phyloP scores from a whole-genome alignment of 2,888 invertebrate species.

The Byasa hedistus region DNA sequence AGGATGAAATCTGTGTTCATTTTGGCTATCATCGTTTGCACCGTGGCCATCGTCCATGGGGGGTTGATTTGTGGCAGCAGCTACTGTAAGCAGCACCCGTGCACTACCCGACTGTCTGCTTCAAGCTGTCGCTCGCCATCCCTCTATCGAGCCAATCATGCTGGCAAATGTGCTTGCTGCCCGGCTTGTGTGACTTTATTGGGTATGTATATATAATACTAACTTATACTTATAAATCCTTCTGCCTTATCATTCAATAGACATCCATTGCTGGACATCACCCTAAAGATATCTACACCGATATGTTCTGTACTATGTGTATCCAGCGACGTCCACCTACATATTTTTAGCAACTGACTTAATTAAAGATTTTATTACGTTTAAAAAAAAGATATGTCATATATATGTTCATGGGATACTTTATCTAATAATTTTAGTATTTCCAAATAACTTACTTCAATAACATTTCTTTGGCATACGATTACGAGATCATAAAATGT shows the following conservation, averaged over 20 bases:
- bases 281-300: no score
- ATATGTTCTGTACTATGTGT: no score
- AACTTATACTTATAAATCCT: not conserved
- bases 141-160: constrained; percentile 57
- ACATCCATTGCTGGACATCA: no score
- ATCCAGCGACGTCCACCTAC: no score
- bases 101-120: constrained; percentile 45
- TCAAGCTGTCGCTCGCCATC: constrained; percentile 55
- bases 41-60: constrained; percentile 53
- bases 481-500: no score
- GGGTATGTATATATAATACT: constrained; percentile 45
- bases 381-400: no score
- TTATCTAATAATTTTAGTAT: no score
- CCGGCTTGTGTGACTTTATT: constrained; percentile 69
- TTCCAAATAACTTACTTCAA: no score
- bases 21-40: constrained; percentile 54
- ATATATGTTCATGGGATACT: no score
- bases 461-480: no score
- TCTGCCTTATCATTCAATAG: not conserved
- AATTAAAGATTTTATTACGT: no score
- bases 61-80: constrained; percentile 66
- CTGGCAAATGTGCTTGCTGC: constrained; percentile 72
- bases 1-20: constrained; percentile 62
- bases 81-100: constrained; percentile 67
- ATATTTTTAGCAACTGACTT: no score